phyloP scores from a whole-genome alignment of 64 coral and sea anemone genomes.

The Acropora tenuis region DNA sequence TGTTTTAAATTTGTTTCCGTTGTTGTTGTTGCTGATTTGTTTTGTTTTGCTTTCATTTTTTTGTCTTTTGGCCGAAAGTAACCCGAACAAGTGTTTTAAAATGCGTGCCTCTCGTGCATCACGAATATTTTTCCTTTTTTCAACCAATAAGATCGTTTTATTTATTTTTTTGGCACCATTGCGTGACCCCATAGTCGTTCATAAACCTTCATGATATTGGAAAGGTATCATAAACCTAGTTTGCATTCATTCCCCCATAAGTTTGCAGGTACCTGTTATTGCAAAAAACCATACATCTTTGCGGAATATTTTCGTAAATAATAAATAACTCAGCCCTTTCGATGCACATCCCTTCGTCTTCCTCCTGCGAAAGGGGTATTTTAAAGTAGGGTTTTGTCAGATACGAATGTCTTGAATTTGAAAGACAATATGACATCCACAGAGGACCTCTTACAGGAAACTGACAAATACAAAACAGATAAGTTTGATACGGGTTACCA shows the following conservation, averaged over 20 bases:
- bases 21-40: too few relatives aligned
- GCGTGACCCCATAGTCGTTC: too few relatives aligned
- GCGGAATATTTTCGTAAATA: constrained; percentile 4
- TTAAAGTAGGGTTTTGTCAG: neutral
- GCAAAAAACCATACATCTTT: neutral
- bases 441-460: constrained; percentile 14
- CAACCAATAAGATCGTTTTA: too few relatives aligned
- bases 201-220: too few relatives aligned
- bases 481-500: constrained; percentile 6
- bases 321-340: constrained; percentile 16
- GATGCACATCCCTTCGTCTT: neutral
- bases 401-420: neutral
- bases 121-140: too few relatives aligned
- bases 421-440: constrained; percentile 15
- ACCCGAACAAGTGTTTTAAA: too few relatives aligned
- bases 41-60: too few relatives aligned
- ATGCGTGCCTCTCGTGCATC: too few relatives aligned
- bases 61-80: too few relatives aligned
- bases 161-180: too few relatives aligned
- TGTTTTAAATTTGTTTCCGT: too few relatives aligned
- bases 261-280: constrained; percentile 23
- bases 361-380: neutral
- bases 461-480: neutral
- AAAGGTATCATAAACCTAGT: neutral
- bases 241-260: neutral